Evolutionary conservation across 2,888 invertebrate genomes (phyloP).

Genomic region (Agapostemon virescens): DNA sequence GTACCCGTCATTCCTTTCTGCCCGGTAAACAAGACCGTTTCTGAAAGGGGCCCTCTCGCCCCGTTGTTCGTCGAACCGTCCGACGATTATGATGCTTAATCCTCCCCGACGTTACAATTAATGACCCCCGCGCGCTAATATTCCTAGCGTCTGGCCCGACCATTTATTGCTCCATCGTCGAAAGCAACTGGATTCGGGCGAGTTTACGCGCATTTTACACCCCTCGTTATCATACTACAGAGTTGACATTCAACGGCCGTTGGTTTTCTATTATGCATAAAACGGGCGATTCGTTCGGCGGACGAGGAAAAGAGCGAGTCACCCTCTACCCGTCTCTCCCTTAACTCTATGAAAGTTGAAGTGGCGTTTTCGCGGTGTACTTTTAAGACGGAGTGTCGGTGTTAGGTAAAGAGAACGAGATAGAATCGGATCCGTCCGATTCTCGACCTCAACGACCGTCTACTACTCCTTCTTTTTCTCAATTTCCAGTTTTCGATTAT

Average conservation of each 20-base stretch:
- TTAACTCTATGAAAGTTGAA: neutral
- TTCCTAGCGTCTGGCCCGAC: neutral
- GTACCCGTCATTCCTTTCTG: conserved; percentile 15
- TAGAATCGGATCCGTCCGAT: neutral
- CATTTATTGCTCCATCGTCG: neutral
- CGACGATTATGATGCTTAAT: conserved; percentile 36
- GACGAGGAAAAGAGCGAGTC: neutral
- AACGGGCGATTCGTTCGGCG: neutral
- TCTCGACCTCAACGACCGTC: neutral
- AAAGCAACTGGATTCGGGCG: neutral
- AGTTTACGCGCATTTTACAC: neutral
- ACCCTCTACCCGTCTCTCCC: neutral
- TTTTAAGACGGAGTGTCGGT: neutral
- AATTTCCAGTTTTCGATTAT: neutral
- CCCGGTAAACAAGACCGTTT: conserved; percentile 32
- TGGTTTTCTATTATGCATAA: neutral
- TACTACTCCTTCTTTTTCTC: neutral
- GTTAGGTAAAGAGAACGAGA: neutral
- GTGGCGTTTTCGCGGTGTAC: neutral
- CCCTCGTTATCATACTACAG: neutral
- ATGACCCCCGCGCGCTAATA: neutral
- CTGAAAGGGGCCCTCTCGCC: conserved; percentile 1
- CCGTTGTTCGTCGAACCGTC: conserved; percentile 21
- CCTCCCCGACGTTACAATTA: conserved; percentile 23
- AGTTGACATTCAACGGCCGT: neutral